phyloP scores from a whole-genome alignment of 2,113 vertebrate species.

The Equus przewalskii region DNA sequence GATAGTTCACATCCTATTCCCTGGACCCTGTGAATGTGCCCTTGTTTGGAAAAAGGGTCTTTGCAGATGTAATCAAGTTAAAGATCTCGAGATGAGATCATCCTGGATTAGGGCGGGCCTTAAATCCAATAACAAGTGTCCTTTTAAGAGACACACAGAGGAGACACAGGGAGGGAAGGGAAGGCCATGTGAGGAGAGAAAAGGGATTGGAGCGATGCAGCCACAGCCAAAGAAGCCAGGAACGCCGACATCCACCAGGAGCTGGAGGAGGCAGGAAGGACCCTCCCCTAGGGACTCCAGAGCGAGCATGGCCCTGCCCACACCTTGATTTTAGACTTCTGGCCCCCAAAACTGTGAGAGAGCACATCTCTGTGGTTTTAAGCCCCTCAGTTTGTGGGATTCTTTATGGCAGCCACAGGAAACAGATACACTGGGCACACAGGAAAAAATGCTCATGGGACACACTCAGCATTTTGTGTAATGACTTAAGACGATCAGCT shows the following conservation, averaged over 20 bases:
- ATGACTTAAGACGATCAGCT: neutral
- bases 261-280: neutral
- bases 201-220: fast-evolving
- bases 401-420: neutral
- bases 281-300: neutral
- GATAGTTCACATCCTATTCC: neutral
- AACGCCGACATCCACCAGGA: fast-evolving
- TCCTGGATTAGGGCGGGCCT: too few relatives aligned
- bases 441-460: fast-evolving
- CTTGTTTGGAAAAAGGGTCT: neutral
- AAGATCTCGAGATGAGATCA: neutral
- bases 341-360: neutral
- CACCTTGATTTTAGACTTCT: neutral
- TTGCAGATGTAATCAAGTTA: neutral
- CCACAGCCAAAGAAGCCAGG: neutral
- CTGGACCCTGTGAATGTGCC: fast-evolving
- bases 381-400: neutral
- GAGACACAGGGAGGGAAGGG: neutral
- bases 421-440: neutral
- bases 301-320: fast-evolving
- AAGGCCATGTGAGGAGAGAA: neutral
- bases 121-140: neutral
- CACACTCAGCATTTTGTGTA: neutral
- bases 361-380: neutral
- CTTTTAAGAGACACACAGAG: neutral